These are phyloP conservation scores for Drosophila subquinaria DNA, from an alignment of 2,888 invertebrate species.

Conservation along the genomic window DNA sequence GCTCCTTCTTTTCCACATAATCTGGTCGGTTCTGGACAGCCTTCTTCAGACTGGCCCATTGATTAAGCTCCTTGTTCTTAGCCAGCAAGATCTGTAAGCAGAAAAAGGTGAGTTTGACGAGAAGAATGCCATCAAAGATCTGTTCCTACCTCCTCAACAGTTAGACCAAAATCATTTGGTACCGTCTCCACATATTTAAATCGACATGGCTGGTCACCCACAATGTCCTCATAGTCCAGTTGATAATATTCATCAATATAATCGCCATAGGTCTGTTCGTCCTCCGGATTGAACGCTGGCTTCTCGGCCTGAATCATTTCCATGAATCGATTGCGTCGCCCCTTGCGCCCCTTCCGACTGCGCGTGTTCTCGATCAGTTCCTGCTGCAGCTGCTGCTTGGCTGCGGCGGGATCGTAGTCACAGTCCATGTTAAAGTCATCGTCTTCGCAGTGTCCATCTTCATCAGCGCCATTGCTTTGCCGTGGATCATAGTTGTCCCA, in stretches of 20 bases:
- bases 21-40: slow-evolving; percentile 92
- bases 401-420: slow-evolving; percentile 89
- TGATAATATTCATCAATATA: slow-evolving; percentile 98
- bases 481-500: slow-evolving; percentile 86
- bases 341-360: slow-evolving; percentile 87
- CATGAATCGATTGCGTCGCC: slow-evolving; percentile 91
- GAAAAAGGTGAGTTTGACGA: too few species aligned
- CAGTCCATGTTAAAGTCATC: slow-evolving; percentile 96
- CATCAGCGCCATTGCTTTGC: slow-evolving; percentile 86
- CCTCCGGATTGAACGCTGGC: slow-evolving; percentile 93
- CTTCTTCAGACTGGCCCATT: slow-evolving; percentile 97
- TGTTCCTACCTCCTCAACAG: slow-evolving; percentile 92
- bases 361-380: slow-evolving; percentile 87
- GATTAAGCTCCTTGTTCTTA: slow-evolving; percentile 96
- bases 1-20: slow-evolving; percentile 92
- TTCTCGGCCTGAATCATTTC: slow-evolving; percentile 91
- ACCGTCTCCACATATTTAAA: slow-evolving; percentile 96
- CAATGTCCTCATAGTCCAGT: slow-evolving; percentile 97
- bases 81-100: slow-evolving; percentile 92
- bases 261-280: slow-evolving; percentile 91
- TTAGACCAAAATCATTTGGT: slow-evolving; percentile 96
- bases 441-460: slow-evolving; percentile 90
- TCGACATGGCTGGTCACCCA: slow-evolving; percentile 95
- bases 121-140: neutral
- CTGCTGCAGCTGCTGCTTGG: slow-evolving; percentile 87